Conservation (phyloP, 1,140 invertebrate genomes). For the Neodiprion pinetum region DNA sequence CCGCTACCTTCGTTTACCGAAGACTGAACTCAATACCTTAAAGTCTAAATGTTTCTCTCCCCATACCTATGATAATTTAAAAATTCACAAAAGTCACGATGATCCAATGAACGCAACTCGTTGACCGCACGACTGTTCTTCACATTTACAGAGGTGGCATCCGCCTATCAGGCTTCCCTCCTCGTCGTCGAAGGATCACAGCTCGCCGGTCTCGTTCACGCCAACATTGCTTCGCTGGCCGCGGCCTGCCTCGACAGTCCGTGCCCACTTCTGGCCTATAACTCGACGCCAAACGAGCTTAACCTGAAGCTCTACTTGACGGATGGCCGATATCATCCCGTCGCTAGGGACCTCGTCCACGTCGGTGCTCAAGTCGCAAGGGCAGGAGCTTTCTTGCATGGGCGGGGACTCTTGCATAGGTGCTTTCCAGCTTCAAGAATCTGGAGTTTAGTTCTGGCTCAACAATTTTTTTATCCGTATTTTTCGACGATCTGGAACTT, state of each 20-base stretch:
- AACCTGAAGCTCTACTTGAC: conserved; percentile 86
- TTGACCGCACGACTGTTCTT: too few relatives aligned
- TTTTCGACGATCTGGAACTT: too few relatives aligned
- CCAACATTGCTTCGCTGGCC: conserved; percentile 82
- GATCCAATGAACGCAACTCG: too few relatives aligned
- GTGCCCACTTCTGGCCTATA: conserved; percentile 82
- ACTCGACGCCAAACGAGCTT: conserved; percentile 75
- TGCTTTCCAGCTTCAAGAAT: conserved; percentile 19
- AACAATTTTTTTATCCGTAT: too few relatives aligned
- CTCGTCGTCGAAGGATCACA: conserved; percentile 85
- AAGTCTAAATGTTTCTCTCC: too few relatives aligned
- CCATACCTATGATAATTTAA: too few relatives aligned
- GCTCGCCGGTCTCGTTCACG: conserved; percentile 81
- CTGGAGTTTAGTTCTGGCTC: too few relatives aligned
- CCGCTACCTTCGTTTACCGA: too few relatives aligned
- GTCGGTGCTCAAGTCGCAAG: conserved; percentile 87
- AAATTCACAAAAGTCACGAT: too few relatives aligned
- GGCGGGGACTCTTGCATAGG: conserved; percentile 84
- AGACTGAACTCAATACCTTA: too few relatives aligned
- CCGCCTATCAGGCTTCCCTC: conserved; percentile 80
- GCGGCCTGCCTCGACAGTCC: conserved; percentile 80
- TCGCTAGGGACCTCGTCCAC: conserved; percentile 87
- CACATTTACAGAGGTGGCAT: conserved; percentile 76
- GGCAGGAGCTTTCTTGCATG: conserved; percentile 89
- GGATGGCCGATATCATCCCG: conserved; percentile 68